Evolutionary conservation across 2,113 vertebrate genomes (phyloP).

Genomic region (Irena cyanogastra): DNA sequence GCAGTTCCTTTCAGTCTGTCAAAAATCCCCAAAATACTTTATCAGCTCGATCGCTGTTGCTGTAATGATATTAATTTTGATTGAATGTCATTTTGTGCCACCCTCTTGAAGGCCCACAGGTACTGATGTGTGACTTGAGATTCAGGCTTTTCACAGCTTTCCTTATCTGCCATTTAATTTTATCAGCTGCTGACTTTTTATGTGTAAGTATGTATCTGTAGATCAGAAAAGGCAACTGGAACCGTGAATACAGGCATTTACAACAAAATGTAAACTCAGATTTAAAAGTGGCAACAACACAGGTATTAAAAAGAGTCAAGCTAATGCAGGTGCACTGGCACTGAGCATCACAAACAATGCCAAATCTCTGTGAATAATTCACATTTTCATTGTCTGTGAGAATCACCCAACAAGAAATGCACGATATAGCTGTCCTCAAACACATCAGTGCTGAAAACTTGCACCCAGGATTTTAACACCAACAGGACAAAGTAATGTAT

Average conservation of each 20-base stretch:
- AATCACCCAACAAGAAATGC: background rate
- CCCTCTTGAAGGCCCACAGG: background rate
- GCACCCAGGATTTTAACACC: background rate
- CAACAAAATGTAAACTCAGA: background rate
- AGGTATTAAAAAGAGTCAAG: background rate
- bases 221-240: background rate
- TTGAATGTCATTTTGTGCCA: background rate
- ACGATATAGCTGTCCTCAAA: background rate
- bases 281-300: background rate
- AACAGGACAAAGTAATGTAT: background rate
- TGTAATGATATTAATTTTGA: background rate
- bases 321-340: background rate
- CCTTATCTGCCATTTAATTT: background rate
- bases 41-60: background rate
- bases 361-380: background rate
- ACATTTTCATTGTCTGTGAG: background rate
- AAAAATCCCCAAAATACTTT: background rate
- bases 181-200: background rate
- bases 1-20: background rate
- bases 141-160: background rate
- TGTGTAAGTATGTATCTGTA: background rate
- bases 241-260: background rate
- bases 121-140: background rate
- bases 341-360: background rate
- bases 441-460: background rate